phyloP scores from a whole-genome alignment of 2,888 invertebrate genomes.

The Platycnemis pennipes region DNA sequence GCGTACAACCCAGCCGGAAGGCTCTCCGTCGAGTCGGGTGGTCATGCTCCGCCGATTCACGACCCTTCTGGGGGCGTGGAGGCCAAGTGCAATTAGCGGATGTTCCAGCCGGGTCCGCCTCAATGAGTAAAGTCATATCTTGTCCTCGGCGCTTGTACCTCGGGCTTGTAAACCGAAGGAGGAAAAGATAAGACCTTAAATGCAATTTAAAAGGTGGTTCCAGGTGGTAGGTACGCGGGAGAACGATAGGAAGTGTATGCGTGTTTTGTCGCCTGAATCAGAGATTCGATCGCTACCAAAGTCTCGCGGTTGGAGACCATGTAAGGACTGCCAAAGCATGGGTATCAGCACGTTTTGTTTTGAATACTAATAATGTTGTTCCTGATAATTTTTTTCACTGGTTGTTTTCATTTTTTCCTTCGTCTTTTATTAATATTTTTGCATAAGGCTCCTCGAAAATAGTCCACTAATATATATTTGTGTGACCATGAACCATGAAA shows the following conservation, averaged over 20 bases:
- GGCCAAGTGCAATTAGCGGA: constrained; percentile 3
- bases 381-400: too few relatives aligned
- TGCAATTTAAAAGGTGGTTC: constrained; percentile 35
- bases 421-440: too few relatives aligned
- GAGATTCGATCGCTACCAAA: background rate
- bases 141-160: background rate
- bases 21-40: background rate
- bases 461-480: too few relatives aligned
- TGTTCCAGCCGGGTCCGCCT: background rate
- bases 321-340: background rate
- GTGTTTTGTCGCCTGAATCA: background rate
- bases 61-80: background rate
- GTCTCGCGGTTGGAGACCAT: background rate
- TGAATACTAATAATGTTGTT: too few relatives aligned
- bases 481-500: too few relatives aligned
- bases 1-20: background rate
- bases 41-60: background rate
- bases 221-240: background rate
- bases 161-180: background rate
- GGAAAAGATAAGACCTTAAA: background rate
- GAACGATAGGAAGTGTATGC: background rate
- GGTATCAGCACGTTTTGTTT: background rate
- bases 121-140: constrained; percentile 14
- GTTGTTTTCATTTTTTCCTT: too few relatives aligned
- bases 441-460: too few relatives aligned